Base-by-base conservation (phyloP, 2,888 invertebrate species). In the Rhaphigaster nebulosa region DNA sequence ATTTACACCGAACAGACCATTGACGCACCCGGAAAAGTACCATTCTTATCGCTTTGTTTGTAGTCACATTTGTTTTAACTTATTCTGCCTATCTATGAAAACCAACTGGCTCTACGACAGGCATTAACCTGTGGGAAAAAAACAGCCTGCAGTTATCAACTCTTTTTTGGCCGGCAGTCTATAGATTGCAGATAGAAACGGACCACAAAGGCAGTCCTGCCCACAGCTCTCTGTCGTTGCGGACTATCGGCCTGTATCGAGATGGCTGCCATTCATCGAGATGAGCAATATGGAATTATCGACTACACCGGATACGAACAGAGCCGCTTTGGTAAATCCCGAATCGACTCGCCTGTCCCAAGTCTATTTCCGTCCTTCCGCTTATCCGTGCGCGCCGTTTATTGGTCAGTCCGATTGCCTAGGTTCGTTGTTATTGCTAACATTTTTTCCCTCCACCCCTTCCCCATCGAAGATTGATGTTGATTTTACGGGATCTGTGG, bases 211-310 rank as follows among this genome's bases (percentile, higher is more conserved):
- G 5, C 56, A 4, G 23, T 5, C 56, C 23, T 56, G 26, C 8
- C 26, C 56, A 0, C 26, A 26, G 6, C 6, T 26, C 26, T 10
- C 23, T 26, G 26, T 56, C 56, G 56, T 26, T 26, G 26, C 56
- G 26, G 56, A 26, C 26, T 15, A 52, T 52, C 26, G 56, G 56
- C 5, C 8, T 56, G 45, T 45, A 56, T 56, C 56, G 23, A 26
- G 56, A 56, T 56, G 56, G 56, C 1, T 26, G 26, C 8, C 56
- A 26, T 56, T 26, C 8, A 56, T 56, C 56, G 56, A 56, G 56
- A 56, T 56, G 56, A 56, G 56, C 56, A 56, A 56, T 56, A 56
- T 56, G 56, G 56, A 56, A 56, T 56, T 56, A 56, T 56, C 56
- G 23, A 56, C 56, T 56, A 26, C 26, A 10, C 26, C 8, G 26